Base-by-base conservation (phyloP, 2,888 invertebrate species). In the Leptarthrus brevirostris region DNA sequence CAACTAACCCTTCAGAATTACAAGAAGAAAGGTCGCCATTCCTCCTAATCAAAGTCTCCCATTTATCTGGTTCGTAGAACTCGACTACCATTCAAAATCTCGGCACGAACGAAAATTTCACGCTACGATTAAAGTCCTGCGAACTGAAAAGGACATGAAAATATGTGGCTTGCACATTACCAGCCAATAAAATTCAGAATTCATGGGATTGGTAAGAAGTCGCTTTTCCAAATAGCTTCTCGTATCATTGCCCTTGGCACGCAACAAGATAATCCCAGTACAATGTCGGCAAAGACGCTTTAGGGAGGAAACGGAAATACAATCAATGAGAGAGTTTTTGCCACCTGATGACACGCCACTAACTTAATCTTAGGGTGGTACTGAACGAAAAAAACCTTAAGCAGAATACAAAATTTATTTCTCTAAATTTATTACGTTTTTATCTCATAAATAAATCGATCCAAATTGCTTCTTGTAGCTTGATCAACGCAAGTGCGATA, bases 361-460 rank as follows among this genome's bases (percentile, higher is more conserved):
- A 40, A 40, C 40, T 12, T 6, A 6, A 40, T 12, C 3, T 40
- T 3, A 12, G 40, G 12, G 12, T 12, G n/a, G 10, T 0, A 40
- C 3, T 40, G 40, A 40, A 40, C 8, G 6, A 40, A 12, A 40
- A 40, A 40, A 40, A 2, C 8, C 8, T 40, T 8, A 40, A 40
- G n/a, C n/a, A 40, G 8, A 40, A 6, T 40, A 52, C 18, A 12
- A 52, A 52, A 52, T 52, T 52, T 52, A 52, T 52, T 52, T 8
- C 18, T 52, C 18, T 52, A 18, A 54, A 54, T 5, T 26, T 24
- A 54, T 24, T 26, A 66, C n/a, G 44, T 47, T 47, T 47, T 47
- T 47, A 66, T 47, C 26, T 66, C 64, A 20, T 66, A 66, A 26
- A 22, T 24, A 66, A 47, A 66, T 66, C 36, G 20, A 8, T 66